Conservation (phyloP, 2,888 invertebrate genomes). For the Kryphioiulus occultus region DNA sequence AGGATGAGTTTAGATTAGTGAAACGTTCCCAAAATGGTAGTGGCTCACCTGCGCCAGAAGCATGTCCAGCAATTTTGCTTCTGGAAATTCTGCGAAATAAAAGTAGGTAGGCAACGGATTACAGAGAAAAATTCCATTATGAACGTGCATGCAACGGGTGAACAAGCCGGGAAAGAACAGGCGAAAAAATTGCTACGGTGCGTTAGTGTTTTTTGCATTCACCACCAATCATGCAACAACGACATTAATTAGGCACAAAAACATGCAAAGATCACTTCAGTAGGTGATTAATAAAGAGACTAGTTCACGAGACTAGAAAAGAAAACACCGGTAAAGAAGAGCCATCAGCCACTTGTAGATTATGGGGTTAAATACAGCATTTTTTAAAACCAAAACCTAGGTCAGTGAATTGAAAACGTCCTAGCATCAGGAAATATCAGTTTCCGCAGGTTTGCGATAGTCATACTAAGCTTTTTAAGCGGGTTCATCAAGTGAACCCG, state of each 20-base stretch:
- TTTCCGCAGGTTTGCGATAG: too few species aligned
- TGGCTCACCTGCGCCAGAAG: conserved; percentile 22
- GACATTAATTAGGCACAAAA: not conserved
- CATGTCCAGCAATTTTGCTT: conserved; percentile 6
- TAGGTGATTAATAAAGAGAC: not conserved
- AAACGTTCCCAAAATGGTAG: not conserved
- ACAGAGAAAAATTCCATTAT: not conserved
- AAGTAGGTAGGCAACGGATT: not conserved
- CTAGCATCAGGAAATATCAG: too few species aligned
- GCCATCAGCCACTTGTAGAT: not conserved
- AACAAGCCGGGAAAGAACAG: not conserved
- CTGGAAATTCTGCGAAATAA: conserved; percentile 21
- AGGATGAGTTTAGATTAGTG: not conserved
- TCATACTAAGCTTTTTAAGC: too few species aligned
- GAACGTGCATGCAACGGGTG: not conserved
- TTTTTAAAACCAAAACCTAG: too few species aligned
- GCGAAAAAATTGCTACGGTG: not conserved
- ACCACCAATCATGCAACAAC: not conserved
- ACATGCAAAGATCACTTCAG: conserved; percentile 31
- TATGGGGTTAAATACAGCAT: not conserved
- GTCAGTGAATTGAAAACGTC: too few species aligned
- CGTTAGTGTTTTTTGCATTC: not conserved
- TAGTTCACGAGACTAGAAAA: conserved; percentile 11
- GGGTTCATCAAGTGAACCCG: too few species aligned
- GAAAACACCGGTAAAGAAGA: conserved; percentile 3